Conservation (phyloP, 2,888 invertebrate species). For the Leptopterna dolabrata region DNA sequence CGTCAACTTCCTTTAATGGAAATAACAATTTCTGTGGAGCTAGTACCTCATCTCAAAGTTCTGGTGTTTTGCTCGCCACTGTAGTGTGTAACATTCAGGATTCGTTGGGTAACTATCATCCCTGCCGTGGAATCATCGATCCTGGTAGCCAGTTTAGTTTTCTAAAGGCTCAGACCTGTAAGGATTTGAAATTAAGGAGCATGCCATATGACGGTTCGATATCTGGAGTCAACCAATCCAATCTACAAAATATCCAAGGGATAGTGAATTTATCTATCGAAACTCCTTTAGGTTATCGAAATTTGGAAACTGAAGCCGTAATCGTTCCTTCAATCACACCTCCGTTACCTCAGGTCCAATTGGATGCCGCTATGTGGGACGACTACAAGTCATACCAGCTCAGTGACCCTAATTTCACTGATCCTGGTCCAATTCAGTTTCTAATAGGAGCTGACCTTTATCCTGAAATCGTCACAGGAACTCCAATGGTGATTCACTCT, state of each 20-base stretch:
- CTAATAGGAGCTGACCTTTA: not conserved
- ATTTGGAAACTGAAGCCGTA: not conserved
- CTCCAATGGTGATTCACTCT: not conserved
- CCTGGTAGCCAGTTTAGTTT: not conserved
- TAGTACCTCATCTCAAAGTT: not conserved
- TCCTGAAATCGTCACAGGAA: not conserved
- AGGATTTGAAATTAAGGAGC: not conserved
- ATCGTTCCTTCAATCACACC: conserved; percentile 1
- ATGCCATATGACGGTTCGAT: not conserved
- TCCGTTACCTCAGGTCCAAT: not conserved
- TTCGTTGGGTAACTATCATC: not conserved
- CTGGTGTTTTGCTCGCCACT: not conserved
- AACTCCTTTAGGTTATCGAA: not conserved
- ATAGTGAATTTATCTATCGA: not conserved
- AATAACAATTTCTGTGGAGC: not conserved
- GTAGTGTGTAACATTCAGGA: not conserved
- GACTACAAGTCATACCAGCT: conserved; percentile 7
- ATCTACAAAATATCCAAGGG: not conserved
- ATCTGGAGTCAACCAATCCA: not conserved
- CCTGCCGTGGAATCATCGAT: not conserved
- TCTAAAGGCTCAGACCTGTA: not conserved
- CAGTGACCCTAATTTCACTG: not conserved
- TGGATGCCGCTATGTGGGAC: not conserved
- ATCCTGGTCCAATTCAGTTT: not conserved
- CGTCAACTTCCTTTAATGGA: not conserved